A percentile compares a stretch with the other conserved stretches of the same genome.
phyloP scores from a whole-genome alignment of 2,888 invertebrate genomes.

The Harmothoe impar region DNA sequence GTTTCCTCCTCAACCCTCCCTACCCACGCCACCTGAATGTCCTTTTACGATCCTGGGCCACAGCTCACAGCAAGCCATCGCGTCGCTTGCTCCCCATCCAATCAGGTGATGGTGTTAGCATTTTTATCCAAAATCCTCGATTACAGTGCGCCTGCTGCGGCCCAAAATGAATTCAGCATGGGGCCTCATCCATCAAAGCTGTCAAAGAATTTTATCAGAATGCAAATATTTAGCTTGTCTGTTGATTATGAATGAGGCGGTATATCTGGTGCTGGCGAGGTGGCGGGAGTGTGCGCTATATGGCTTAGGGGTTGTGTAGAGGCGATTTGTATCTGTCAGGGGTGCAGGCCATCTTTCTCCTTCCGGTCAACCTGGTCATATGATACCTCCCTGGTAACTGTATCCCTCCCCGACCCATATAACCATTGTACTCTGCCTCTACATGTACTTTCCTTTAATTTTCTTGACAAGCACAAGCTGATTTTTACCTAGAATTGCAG shows the following conservation, averaged over 20 bases:
- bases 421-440: too few species aligned
- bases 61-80: neutral
- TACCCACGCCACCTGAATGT: neutral
- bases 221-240: conserved; percentile 60
- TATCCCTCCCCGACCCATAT: too few species aligned
- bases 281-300: neutral
- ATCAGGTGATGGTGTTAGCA: conserved; percentile 52
- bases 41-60: neutral
- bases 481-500: too few species aligned
- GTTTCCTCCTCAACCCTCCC: neutral
- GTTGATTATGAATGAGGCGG: conserved; percentile 54
- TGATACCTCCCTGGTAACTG: too few species aligned
- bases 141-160: conserved; percentile 52
- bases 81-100: conserved; percentile 52
- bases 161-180: conserved; percentile 54
- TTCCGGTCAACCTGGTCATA: neutral
- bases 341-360: neutral
- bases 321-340: conserved; percentile 15
- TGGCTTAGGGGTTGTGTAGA: neutral
- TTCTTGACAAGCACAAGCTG: too few species aligned
- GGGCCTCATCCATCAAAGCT: conserved; percentile 58
- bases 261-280: conserved; percentile 6
- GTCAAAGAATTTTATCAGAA: conserved; percentile 61
- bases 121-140: conserved; percentile 55
- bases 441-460: too few species aligned